These are phyloP conservation scores for Pinna nobilis DNA, from an alignment of 1,140 invertebrate genomes.

Conservation along the genomic window DNA sequence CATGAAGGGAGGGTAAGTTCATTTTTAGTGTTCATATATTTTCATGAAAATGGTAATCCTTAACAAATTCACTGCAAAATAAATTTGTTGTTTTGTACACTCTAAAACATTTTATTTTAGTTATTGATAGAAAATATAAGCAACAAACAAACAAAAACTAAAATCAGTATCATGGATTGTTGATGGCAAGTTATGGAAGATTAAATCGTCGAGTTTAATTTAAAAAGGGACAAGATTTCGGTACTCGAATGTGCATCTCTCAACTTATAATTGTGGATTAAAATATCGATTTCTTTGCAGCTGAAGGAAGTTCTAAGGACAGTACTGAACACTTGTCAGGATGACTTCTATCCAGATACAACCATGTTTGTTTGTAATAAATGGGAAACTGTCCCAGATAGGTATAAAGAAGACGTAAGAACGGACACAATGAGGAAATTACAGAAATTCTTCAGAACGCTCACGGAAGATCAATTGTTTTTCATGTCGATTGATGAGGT, in stretches of 20 bases:
- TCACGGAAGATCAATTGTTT: constrained; percentile 52
- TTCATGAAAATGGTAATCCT: not conserved
- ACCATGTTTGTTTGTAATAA: constrained; percentile 68
- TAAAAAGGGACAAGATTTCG: not conserved
- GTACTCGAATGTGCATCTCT: not conserved
- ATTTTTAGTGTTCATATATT: not conserved
- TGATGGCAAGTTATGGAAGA: not conserved
- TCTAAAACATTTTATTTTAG: not conserved
- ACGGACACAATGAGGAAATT: constrained; percentile 50
- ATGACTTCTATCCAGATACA: constrained; percentile 50
- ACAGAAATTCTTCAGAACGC: constrained; percentile 39
- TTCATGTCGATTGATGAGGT: constrained; percentile 53
- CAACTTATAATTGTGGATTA: not conserved
- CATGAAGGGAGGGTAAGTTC: constrained; percentile 61
- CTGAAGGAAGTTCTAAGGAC: constrained; percentile 50
- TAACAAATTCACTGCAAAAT: not conserved
- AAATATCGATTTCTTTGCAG: constrained; percentile 36
- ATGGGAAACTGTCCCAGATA: constrained; percentile 58
- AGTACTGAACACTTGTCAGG: constrained; percentile 41
- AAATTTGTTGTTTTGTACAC: not conserved
- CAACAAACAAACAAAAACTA: no score
- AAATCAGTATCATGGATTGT: no score
- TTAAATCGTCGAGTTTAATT: not conserved
- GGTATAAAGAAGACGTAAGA: constrained; percentile 42
- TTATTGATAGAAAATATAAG: no score